These are phyloP conservation scores for Penaeus japonicus DNA, from an alignment of 1,140 invertebrate species.

Conservation along the genomic window DNA sequence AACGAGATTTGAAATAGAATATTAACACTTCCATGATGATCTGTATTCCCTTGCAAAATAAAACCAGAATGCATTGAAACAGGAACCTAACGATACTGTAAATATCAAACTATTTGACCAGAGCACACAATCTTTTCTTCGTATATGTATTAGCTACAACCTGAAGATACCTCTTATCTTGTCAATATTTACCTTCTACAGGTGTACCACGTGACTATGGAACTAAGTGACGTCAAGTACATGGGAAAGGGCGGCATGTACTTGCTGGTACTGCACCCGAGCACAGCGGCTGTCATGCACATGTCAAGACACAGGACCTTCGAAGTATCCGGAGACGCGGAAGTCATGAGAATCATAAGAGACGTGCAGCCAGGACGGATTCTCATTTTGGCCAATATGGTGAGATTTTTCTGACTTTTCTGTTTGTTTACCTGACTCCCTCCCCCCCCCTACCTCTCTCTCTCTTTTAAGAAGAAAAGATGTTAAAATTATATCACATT, in stretches of 20 bases:
- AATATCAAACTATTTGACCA: no score
- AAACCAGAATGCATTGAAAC: no score
- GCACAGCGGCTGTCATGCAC: constrained; percentile 15
- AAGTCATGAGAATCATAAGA: constrained; percentile 1
- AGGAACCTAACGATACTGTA: no score
- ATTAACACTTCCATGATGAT: no score
- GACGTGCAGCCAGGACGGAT: constrained; percentile 42
- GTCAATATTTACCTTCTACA: background rate
- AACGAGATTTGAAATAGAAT: no score
- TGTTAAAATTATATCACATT: no score
- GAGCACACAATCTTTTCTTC: background rate
- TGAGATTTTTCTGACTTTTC: background rate
- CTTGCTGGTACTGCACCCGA: constrained; percentile 32
- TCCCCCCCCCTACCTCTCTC: background rate
- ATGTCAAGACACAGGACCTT: constrained; percentile 27
- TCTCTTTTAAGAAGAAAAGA: no score
- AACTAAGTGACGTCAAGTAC: background rate
- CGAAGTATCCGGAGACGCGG: constrained; percentile 3
- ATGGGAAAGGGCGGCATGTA: constrained; percentile 43
- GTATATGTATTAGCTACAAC: background rate
- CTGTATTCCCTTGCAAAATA: no score
- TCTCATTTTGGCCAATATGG: constrained; percentile 36
- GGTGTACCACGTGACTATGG: constrained; percentile 4
- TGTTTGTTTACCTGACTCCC: background rate
- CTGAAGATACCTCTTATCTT: no score